Percentiles rank a stretch among this genome's conserved stretches.
Conservation (phyloP, 1,140 invertebrate genomes). For the Zeugodacus cucurbitae region DNA sequence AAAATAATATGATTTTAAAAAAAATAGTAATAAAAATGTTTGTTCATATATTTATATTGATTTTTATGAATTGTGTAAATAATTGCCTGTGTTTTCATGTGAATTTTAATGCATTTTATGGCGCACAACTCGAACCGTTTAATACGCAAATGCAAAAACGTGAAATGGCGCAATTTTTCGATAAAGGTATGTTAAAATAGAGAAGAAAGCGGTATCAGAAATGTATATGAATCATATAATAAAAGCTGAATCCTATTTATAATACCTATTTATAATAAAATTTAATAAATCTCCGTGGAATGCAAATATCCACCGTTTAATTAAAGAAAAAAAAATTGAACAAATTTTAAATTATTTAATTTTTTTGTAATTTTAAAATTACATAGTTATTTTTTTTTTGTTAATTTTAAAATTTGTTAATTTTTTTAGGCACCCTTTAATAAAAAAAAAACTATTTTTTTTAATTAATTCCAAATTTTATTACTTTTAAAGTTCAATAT, state of each 20-base stretch:
- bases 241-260: background rate
- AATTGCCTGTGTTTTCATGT: conserved; percentile 42
- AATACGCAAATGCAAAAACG: conserved; percentile 51
- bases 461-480: too few species aligned
- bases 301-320: too few species aligned
- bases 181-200: conserved; percentile 54
- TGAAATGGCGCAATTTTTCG: conserved; percentile 55
- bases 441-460: conserved; percentile 48
- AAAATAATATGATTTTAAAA: background rate
- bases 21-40: background rate
- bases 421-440: too few species aligned
- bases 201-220: background rate
- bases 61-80: conserved; percentile 37
- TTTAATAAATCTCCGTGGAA: too few species aligned
- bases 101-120: conserved; percentile 43
- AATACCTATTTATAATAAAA: too few species aligned
- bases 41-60: conserved; percentile 7
- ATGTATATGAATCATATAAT: background rate
- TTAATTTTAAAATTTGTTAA: too few species aligned
- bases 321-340: too few species aligned
- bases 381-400: too few species aligned
- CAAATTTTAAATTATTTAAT: too few species aligned
- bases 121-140: conserved; percentile 43
- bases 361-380: too few species aligned
- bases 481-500: background rate